Percentiles rank a stretch among this genome's conserved stretches.
Conservation (phyloP, 1,140 invertebrate genomes). For the Lepidurus couesii region DNA sequence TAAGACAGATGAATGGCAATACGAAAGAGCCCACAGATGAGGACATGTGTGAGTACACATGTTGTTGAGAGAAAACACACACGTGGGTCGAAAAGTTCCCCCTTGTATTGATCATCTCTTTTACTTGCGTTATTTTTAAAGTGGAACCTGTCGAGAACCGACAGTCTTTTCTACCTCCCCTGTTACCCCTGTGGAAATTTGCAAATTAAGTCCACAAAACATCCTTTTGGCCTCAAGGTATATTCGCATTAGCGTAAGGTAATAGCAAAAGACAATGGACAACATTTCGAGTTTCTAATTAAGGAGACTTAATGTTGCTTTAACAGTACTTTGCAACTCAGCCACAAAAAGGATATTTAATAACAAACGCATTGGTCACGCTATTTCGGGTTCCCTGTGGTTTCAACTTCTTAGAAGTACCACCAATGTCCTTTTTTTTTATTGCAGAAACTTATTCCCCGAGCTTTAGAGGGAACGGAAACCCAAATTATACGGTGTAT, state of each 20-base stretch:
- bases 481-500: not conserved
- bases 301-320: not conserved
- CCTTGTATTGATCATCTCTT: not conserved
- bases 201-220: not conserved
- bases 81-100: not conserved
- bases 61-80: slow-evolving; percentile 9
- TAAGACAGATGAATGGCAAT: not conserved
- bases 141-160: not conserved
- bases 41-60: slow-evolving; percentile 17
- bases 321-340: not conserved
- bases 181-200: not conserved
- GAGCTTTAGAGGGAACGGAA: not conserved
- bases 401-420: not conserved
- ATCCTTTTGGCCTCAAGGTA: not conserved
- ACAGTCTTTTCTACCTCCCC: not conserved
- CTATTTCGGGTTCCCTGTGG: not conserved
- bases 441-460: not conserved
- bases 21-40: not conserved
- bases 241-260: not conserved
- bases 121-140: slow-evolving; percentile 3
- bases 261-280: not conserved
- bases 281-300: not conserved
- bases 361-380: not conserved
- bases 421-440: not conserved
- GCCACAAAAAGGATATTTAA: not conserved